These are phyloP conservation scores for Synanthedon andrenaeformis DNA, from an alignment of 2,888 invertebrate genomes.

Conservation along the genomic window DNA sequence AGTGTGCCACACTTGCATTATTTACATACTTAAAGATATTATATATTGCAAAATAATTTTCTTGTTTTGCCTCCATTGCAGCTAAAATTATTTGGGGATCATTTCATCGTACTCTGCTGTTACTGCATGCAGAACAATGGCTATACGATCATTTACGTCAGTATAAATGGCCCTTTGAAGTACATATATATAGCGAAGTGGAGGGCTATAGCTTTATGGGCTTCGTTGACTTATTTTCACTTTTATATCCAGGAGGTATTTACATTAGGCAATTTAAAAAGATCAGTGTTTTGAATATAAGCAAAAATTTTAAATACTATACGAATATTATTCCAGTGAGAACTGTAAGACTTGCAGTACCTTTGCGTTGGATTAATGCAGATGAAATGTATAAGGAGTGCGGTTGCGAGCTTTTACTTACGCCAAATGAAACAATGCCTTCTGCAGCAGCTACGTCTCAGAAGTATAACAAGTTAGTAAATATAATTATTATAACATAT, in stretches of 20 bases:
- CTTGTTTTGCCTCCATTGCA: slow-evolving; percentile 9
- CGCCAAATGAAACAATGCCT: slow-evolving; percentile 21
- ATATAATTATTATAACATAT: neutral
- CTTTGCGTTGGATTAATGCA: slow-evolving; percentile 38
- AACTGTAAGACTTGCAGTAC: slow-evolving; percentile 32
- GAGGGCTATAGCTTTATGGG: slow-evolving; percentile 39
- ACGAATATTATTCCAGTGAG: slow-evolving; percentile 21
- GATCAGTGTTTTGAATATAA: neutral
- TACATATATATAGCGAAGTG: slow-evolving; percentile 31
- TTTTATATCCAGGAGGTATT: slow-evolving; percentile 55
- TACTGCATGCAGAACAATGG: slow-evolving; percentile 24
- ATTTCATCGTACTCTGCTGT: slow-evolving; percentile 46
- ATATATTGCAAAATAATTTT: too few relatives aligned
- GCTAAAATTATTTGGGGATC: slow-evolving; percentile 45
- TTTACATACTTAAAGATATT: too few relatives aligned
- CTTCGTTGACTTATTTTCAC: slow-evolving; percentile 35
- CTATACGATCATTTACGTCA: slow-evolving; percentile 26
- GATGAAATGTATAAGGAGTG: slow-evolving; percentile 31
- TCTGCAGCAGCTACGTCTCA: slow-evolving; percentile 14
- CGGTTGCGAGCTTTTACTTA: slow-evolving; percentile 29
- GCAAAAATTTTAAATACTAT: neutral
- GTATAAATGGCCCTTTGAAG: slow-evolving; percentile 48
- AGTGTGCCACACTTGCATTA: too few relatives aligned
- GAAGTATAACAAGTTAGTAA: slow-evolving; percentile 22
- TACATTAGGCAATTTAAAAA: neutral